Evolutionary conservation across 2,888 invertebrate genomes (phyloP).

Genomic region (Drosophila sordidula): DNA sequence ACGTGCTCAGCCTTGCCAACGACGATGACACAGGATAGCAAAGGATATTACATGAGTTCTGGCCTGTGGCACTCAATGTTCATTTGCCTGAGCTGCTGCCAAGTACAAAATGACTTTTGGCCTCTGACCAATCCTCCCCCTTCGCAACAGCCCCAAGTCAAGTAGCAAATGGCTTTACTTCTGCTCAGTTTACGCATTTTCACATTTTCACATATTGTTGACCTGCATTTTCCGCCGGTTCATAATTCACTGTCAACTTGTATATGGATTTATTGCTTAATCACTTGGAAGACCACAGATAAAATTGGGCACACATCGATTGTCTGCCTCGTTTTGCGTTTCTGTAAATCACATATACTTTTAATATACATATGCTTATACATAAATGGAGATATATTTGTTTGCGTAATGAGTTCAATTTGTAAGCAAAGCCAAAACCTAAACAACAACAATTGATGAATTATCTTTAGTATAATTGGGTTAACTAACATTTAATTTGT

Average conservation of each 20-base stretch:
- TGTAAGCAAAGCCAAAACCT: constrained; percentile 25
- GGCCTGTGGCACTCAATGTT: constrained; percentile 9
- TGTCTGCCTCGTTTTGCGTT: too few relatives aligned
- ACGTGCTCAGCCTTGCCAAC: constrained; percentile 59
- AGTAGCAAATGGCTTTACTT: constrained; percentile 45
- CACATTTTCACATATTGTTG: constrained; percentile 17
- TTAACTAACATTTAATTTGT: background rate
- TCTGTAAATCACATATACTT: constrained; percentile 60
- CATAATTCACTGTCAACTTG: constrained; percentile 73
- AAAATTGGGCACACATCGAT: constrained; percentile 45
- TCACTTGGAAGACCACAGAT: constrained; percentile 76
- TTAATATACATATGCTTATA: constrained; percentile 15
- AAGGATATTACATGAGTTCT: constrained; percentile 16
- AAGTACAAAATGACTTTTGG: constrained; percentile 21
- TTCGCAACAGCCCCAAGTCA: constrained; percentile 3
- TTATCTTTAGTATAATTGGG: constrained; percentile 10
- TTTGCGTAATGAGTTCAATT: constrained; percentile 40
- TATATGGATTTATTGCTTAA: constrained; percentile 74
- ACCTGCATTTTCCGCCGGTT: constrained; percentile 28
- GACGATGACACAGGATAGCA: constrained; percentile 20
- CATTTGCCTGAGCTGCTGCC: constrained; percentile 29
- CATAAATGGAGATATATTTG: constrained; percentile 4
- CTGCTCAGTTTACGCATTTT: constrained; percentile 38
- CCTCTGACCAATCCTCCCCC: background rate
- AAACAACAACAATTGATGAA: constrained; percentile 14